These are phyloP conservation scores for Chaetorhynchus papuensis DNA, from an alignment of 2,113 vertebrate genomes.

Conservation along the genomic window DNA sequence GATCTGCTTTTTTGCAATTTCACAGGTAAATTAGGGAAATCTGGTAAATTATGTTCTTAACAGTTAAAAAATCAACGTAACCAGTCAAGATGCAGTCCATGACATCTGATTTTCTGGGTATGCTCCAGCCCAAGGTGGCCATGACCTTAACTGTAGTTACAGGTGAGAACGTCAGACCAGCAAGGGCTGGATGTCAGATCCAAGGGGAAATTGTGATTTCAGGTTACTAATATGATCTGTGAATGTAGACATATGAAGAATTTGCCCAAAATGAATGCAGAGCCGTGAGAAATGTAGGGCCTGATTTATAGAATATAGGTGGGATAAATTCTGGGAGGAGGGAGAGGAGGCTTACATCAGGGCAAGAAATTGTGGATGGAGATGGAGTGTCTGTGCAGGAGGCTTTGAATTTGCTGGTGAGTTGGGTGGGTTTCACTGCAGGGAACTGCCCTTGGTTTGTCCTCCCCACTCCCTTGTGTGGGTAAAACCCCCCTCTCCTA, in stretches of 20 bases:
- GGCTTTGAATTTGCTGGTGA: neutral
- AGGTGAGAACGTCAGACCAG: neutral
- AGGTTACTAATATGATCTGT: accelerated
- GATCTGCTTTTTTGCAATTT: neutral
- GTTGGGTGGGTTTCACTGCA: neutral
- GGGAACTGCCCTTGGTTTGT: neutral
- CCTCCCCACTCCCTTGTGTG: neutral
- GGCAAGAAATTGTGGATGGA: neutral
- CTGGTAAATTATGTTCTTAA: neutral
- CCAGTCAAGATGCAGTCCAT: neutral
- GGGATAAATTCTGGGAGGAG: neutral
- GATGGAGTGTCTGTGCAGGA: neutral
- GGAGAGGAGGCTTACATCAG: neutral
- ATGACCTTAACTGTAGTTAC: neutral
- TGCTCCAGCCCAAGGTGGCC: neutral
- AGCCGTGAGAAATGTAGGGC: neutral
- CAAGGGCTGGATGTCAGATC: neutral
- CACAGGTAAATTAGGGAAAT: neutral
- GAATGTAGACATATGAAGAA: neutral
- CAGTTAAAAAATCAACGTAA: neutral
- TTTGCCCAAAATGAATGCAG: neutral
- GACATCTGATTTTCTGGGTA: accelerated
- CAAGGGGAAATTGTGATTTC: neutral
- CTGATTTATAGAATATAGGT: neutral
- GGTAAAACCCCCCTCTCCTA: neutral